Evolutionary conservation across 2,113 vertebrate genomes (phyloP).

Genomic region (Ciconia stormi): DNA sequence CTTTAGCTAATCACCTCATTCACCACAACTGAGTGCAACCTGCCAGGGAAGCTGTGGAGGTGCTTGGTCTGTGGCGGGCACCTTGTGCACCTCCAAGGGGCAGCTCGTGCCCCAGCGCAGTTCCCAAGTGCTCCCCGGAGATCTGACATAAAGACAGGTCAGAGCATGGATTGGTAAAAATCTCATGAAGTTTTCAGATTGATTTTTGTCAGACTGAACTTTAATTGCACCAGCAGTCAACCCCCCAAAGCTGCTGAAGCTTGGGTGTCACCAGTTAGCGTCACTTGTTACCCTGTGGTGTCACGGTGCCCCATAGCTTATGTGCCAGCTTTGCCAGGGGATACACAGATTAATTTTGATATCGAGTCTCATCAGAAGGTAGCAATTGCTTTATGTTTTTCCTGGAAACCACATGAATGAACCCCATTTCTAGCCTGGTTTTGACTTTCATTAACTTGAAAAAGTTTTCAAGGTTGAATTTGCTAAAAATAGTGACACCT

Average conservation of each 20-base stretch:
- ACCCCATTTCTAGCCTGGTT: background rate
- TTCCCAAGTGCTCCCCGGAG: background rate
- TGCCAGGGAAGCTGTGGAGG: background rate
- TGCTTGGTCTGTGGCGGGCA: background rate
- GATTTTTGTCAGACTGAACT: background rate
- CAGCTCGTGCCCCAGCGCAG: accelerated
- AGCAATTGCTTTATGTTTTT: background rate
- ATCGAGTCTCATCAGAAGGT: background rate
- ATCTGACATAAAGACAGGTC: background rate
- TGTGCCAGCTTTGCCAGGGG: background rate
- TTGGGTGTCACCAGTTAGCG: background rate
- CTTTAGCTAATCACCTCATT: background rate
- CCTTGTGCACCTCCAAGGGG: background rate
- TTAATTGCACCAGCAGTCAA: background rate
- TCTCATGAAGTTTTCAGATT: background rate
- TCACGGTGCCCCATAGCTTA: background rate
- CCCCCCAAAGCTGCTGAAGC: background rate
- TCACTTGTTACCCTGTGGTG: background rate
- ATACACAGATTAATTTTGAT: background rate
- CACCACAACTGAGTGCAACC: background rate
- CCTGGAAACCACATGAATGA: background rate
- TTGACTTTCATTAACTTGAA: background rate
- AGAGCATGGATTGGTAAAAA: background rate
- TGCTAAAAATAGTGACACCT: conserved; percentile 19
- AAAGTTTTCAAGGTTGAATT: conserved; percentile 45